Evolutionary conservation across 2,113 vertebrate species (phyloP), one percentile per base, ranked within the genome.

Genomic region (Pangasianodon gigas): DNA sequence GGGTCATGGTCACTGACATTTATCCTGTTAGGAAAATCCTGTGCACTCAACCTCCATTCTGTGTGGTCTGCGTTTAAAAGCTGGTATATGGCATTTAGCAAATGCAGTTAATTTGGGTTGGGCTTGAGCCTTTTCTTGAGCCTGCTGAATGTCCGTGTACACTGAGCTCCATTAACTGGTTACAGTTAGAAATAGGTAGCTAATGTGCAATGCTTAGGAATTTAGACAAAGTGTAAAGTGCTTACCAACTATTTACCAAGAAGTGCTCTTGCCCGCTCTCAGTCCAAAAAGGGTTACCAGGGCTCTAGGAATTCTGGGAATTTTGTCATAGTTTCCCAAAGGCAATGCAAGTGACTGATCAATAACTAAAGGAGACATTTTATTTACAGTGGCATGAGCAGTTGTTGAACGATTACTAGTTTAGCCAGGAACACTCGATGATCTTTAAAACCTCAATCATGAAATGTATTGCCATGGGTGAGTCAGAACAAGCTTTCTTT

Each of bases 311-410:
- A 87, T 6, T 24, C 24, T 41, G 29, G 19, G 8, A 67, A 86
- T 58, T 87, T n/a, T 75, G 37, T 69, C 32, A 58, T 13, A 87
- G 32, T 26, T 56, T 71, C 85, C 69, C 26, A 56, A 87, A 69
- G 67, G 29, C n/a, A 16, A 69, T 26, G 19, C n/a, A 37, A 54
- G 32, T 6, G 54, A 79, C 74, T 87, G 54, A 79, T 87, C 56
- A 79, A 79, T 79, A 87, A 77, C 71, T 46, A 79, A 54, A 79
- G 54, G 74, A 87, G 8, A 29, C 26, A 62, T 87, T 74, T 52
- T 75, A 69, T 87, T 77, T 62, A 79, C 56, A 56, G 24, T 58
- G 10, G 41, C 86, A 62, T 87, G 86, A 79, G 24, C 54, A 87
- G 74, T 79, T 46, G 54, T 79, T 87, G 52, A 58, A 62, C 21